Evolutionary conservation across 2,113 vertebrate species (phyloP).

Genomic region (Psophia crepitans): DNA sequence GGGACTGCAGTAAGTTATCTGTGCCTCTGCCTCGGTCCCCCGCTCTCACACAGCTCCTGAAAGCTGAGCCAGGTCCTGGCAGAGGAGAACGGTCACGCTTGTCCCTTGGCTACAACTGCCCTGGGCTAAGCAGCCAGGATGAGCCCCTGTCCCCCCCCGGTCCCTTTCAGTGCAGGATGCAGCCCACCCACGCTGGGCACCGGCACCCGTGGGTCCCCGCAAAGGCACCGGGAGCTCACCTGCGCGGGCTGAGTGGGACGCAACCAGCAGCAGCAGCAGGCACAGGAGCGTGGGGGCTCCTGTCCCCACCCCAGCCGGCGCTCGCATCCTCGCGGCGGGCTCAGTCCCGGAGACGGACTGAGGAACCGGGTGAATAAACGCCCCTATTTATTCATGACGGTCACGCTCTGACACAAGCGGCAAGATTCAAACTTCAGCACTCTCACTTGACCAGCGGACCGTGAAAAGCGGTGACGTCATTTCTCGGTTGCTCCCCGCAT

Average conservation of each 20-base stretch:
- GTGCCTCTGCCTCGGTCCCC: accelerated
- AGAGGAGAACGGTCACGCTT: accelerated
- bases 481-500: background rate
- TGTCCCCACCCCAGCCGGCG: accelerated
- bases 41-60: background rate
- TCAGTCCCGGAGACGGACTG: accelerated
- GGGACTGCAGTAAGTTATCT: accelerated
- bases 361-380: accelerated
- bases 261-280: background rate
- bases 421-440: background rate
- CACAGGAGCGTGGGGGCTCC: background rate
- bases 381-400: conserved; percentile 1
- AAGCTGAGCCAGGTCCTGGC: background rate
- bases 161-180: accelerated
- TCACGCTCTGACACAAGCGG: background rate
- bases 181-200: background rate
- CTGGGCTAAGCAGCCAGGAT: background rate
- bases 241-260: background rate
- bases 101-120: background rate
- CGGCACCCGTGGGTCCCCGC: background rate
- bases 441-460: background rate
- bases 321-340: background rate
- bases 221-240: background rate
- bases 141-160: accelerated
- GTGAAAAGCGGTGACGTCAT: background rate